Conservation (phyloP, 2,888 invertebrate genomes). For the Brenthis ino region DNA sequence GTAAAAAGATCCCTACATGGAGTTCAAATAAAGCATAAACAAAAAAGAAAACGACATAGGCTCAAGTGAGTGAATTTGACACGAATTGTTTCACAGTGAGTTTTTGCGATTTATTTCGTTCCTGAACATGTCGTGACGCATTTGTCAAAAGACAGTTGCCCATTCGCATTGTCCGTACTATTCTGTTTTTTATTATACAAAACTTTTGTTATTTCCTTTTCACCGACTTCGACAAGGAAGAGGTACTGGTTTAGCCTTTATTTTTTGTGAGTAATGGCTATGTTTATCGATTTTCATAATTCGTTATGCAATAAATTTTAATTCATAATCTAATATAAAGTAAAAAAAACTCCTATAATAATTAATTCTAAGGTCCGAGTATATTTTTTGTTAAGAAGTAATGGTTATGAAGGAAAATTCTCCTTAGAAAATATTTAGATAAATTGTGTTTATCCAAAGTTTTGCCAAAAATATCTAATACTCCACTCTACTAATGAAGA, state of each 20-base stretch:
- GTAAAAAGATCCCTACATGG: conserved; percentile 57
- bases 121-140: conserved; percentile 18
- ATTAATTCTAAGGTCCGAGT: too few species aligned
- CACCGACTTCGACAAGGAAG: too few species aligned
- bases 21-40: conserved; percentile 55
- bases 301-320: too few species aligned
- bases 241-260: not conserved
- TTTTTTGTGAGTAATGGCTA: not conserved
- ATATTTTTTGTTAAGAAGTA: too few species aligned
- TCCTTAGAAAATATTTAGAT: not conserved
- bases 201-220: not conserved
- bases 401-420: not conserved
- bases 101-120: conserved; percentile 38
- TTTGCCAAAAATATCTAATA: not conserved
- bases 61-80: conserved; percentile 45
- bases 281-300: too few species aligned
- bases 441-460: not conserved
- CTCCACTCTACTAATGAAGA: conserved; percentile 11
- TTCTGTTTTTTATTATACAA: conserved; percentile 1
- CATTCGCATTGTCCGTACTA: conserved; percentile 1
- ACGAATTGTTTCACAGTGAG: conserved; percentile 41
- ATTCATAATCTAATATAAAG: too few species aligned
- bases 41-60: conserved; percentile 48
- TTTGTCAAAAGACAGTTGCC: conserved; percentile 7
- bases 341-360: too few species aligned